phyloP scores from a whole-genome alignment of 1,140 invertebrate genomes.

The Drosophila hydei region DNA sequence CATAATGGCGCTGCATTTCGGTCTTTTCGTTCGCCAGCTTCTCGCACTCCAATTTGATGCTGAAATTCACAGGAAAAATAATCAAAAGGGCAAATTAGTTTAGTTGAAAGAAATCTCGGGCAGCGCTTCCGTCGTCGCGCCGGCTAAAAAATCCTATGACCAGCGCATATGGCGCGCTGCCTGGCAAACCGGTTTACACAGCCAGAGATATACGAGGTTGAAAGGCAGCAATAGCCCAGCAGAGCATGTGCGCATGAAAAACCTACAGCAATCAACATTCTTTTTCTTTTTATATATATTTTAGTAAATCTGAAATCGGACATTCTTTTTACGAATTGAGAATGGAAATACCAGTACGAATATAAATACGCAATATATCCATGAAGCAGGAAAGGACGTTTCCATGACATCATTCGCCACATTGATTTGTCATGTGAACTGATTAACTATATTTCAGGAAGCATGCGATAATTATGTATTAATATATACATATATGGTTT shows the following conservation, averaged over 20 bases:
- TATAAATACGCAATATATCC: neutral
- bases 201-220: conserved; percentile 24
- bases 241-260: conserved; percentile 40
- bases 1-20: conserved; percentile 99
- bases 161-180: conserved; percentile 68
- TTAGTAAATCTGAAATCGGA: neutral
- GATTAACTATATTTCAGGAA: too few species aligned
- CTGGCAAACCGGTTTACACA: conserved; percentile 60
- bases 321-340: conserved; percentile 4
- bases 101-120: conserved; percentile 59
- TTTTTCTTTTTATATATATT: conserved; percentile 9
- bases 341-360: neutral
- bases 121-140: conserved; percentile 52
- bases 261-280: conserved; percentile 34
- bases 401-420: neutral
- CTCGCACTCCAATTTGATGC: conserved; percentile 96
- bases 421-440: neutral
- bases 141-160: conserved; percentile 73
- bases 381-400: neutral
- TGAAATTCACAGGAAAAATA: conserved; percentile 85
- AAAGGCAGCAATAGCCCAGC: conserved; percentile 33
- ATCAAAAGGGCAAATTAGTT: conserved; percentile 78
- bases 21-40: conserved; percentile 99
- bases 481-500: neutral
- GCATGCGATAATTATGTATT: too few species aligned